A percentile compares a stretch with the other conserved stretches of the same genome.
Evolutionary conservation across 1,140 invertebrate genomes (phyloP).

Genomic region (Oncopodura yosiiana): DNA sequence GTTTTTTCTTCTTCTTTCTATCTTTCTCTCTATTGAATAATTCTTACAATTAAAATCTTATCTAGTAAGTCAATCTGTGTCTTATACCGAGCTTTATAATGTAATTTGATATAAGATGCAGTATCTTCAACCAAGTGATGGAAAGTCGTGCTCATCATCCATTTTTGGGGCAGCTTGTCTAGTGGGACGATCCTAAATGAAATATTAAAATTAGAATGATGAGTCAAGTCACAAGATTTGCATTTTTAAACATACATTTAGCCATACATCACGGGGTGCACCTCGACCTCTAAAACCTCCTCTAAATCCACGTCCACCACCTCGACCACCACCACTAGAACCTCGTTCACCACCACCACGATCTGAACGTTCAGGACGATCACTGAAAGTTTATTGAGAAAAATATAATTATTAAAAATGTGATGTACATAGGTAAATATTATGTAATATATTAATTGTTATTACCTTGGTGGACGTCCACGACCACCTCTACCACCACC

Average conservation of each 20-base stretch:
- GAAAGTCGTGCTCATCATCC: constrained; percentile 90
- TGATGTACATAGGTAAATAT: too few species aligned
- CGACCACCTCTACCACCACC: constrained; percentile 53
- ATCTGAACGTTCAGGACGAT: constrained; percentile 35
- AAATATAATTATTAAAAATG: constrained; percentile 16
- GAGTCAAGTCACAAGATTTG: background rate
- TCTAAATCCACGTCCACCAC: constrained; percentile 32
- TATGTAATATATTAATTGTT: too few species aligned
- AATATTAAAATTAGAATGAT: constrained; percentile 4
- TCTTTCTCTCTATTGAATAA: too few species aligned
- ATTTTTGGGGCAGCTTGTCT: constrained; percentile 74
- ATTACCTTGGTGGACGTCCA: constrained; percentile 38
- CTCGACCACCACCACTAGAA: constrained; percentile 35
- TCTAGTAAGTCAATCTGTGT: too few species aligned
- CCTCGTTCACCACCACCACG: constrained; percentile 36
- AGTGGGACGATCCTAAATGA: constrained; percentile 30
- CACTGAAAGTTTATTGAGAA: constrained; percentile 25
- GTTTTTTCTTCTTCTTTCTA: too few species aligned
- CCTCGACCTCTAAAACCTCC: constrained; percentile 23
- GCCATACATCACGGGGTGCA: constrained; percentile 29
- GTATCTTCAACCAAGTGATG: constrained; percentile 78
- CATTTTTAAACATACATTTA: background rate
- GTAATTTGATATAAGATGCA: too few species aligned
- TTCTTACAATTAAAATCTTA: too few species aligned
- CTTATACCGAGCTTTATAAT: too few species aligned